Base-by-base conservation (phyloP, 2,888 invertebrate genomes). In the Cephus pygmeus region DNA sequence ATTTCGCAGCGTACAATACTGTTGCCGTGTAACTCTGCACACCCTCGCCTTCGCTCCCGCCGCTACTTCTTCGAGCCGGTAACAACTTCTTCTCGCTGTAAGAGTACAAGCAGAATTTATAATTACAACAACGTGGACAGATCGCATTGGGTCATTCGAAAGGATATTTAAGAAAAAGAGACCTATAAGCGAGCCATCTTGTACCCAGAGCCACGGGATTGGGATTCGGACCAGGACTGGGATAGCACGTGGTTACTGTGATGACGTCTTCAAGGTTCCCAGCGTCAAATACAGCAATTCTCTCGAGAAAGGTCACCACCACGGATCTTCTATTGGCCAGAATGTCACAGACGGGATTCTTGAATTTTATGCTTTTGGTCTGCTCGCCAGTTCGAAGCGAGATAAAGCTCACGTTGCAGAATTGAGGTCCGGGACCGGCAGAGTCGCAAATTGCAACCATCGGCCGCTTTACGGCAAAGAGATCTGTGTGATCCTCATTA, bases 1-100 rank as follows among this genome's bases (percentile, higher is more conserved):
- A 97, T 92, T 98, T 98, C 31, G 98, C 98, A 1, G 98, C 98
- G 92, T 98, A 97, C 12, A 99, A 94, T 76, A 98, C 97, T 0
- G 98, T 97, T 1, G 98, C 98, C 73, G 98, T 98, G 86, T 97
- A 97, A 90, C 96, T 96, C 88, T 97, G 95, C 23, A 96, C 95
- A 23, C 97, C 97, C 90, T 97, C 97, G 35, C 94, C 95, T 92
- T 96, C 96, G 91, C 96, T 96, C 2, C 97, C 97, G 1, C 97
- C 97, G 80, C 95, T 95, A 90, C 97, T 97, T 78, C 96, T 93
- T 90, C 95, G 95, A 0, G 95, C 94, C 75, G 95, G 94, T 81
- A 96, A 93, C 75, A 98, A 92, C 91, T 96, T 96, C 89, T 96
- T 96, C 89, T 98, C 98, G 77, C 98, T 97, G 88, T 92, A 94